Conservation (phyloP, 2,113 vertebrate genomes). For the Apus apus region DNA sequence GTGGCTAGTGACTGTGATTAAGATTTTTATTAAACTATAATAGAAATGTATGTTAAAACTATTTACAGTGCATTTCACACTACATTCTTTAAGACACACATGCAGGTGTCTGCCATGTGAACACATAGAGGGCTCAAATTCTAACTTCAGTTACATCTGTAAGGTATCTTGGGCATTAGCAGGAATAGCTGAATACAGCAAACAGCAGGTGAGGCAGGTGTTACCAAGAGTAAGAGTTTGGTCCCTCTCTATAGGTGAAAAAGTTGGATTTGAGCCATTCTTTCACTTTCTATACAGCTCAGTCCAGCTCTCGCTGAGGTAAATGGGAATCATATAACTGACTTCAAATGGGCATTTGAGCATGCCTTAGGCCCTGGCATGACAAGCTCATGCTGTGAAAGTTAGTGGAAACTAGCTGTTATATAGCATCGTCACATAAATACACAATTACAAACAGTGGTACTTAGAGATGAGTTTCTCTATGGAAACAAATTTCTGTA, state of each 20-base stretch:
- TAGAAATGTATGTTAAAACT: slow-evolving; percentile 70
- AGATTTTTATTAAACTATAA: slow-evolving; percentile 56
- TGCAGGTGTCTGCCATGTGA: not conserved
- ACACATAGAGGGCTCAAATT: slow-evolving; percentile 33
- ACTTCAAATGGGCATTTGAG: not conserved
- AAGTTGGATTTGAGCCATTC: not conserved
- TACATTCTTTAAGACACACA: slow-evolving; percentile 62
- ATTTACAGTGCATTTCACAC: slow-evolving; percentile 73
- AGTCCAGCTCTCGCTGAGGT: not conserved
- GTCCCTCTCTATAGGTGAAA: not conserved
- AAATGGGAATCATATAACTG: not conserved
- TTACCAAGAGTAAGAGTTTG: slow-evolving; percentile 15
- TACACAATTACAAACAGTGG: slow-evolving; percentile 8
- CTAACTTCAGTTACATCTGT: not conserved
- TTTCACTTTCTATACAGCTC: not conserved
- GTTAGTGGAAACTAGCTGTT: not conserved
- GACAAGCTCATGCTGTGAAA: not conserved
- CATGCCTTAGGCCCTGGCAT: not conserved
- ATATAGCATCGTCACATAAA: not conserved
- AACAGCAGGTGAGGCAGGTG: not conserved
- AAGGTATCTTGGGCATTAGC: slow-evolving; percentile 7
- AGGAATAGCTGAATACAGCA: slow-evolving; percentile 6
- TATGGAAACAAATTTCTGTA: not conserved
- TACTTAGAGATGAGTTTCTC: not conserved
- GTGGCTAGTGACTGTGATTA: slow-evolving; percentile 67